Evolutionary conservation across 2,797 vertebrate species (phyloP).

Genomic region (Gobio occitaniae): DNA sequence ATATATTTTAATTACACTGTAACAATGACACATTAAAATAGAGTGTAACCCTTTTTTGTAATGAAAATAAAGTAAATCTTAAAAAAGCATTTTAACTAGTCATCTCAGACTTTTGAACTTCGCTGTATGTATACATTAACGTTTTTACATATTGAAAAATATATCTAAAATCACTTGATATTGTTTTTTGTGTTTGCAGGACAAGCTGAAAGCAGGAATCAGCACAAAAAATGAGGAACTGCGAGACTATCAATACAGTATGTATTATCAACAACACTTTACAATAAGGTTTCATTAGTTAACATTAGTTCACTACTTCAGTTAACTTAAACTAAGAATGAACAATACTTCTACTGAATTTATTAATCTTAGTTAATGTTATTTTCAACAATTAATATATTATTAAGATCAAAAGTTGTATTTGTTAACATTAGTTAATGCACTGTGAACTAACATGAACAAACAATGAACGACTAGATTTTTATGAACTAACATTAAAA

Average conservation of each 20-base stretch:
- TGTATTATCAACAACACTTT: conserved; percentile 42
- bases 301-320: not conserved
- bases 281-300: not conserved
- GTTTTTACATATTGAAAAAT: not conserved
- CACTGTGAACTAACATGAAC: not conserved
- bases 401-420: not conserved
- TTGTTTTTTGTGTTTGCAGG: conserved; percentile 60
- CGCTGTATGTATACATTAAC: too few species aligned
- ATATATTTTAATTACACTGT: too few species aligned
- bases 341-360: not conserved
- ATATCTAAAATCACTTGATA: not conserved
- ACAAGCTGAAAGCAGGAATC: conserved; percentile 73
- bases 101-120: not conserved
- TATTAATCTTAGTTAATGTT: not conserved
- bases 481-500: not conserved
- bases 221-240: conserved; percentile 72
- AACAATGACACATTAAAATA: too few species aligned
- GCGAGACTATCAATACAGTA: conserved; percentile 77
- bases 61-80: not conserved
- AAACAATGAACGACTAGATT: not conserved
- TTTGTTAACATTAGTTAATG: not conserved
- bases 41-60: not conserved
- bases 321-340: not conserved
- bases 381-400: not conserved
- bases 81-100: not conserved